Evolutionary conservation across 23 tunicate species (phyloP), one percentile per base, ranked within the genome.

Genomic region (Trididemnum nubilum): DNA sequence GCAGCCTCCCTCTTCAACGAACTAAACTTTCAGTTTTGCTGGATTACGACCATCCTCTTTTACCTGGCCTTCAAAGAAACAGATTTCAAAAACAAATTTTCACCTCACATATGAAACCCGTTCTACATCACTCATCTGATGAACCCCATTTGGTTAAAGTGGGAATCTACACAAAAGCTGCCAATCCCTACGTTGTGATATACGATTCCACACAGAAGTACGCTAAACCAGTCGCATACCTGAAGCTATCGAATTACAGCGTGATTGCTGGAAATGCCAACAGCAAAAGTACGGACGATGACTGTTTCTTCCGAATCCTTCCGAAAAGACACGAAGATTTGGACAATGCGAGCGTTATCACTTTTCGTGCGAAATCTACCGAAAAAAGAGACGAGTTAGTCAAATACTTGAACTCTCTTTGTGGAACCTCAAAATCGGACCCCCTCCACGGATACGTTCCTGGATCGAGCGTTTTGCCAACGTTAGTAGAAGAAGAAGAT

Each of bases 371-470:
- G 2, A 15, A 12, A 1, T 19, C 84, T 1, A 18, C 44, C 26
- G 75, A 57, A 5, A 65, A 83, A 44, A n/a, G 94, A 31, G 79
- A 89, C 81, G 94, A 89, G 25, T 89, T 88, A 88, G 88, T 83
- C 0, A 35, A 72, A 33, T 83, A 74, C 36, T 71, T 89, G 1
- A 24, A 50, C 2, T 65, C 54, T 31, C 67, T 85, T 2, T 75
- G 61, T 3, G 35, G 51, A 12, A 65, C 76, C 33, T 51, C 21
- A 9, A 23, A 15, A 0, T 1, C 67, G 26, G 44, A 34, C 1
- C 27, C 35, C 1, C 25, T 9, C 0, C 0, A 38, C 19, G 88
- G 88, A 25, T 85, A 77, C 33, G 66, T 65, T 0, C 82, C 82
- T 28, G 88, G 88, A 0, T 85, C 88, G 40, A 85, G 88, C 44